phyloP scores from a whole-genome alignment of 1,140 invertebrate genomes.

The Ridgeia piscesae region DNA sequence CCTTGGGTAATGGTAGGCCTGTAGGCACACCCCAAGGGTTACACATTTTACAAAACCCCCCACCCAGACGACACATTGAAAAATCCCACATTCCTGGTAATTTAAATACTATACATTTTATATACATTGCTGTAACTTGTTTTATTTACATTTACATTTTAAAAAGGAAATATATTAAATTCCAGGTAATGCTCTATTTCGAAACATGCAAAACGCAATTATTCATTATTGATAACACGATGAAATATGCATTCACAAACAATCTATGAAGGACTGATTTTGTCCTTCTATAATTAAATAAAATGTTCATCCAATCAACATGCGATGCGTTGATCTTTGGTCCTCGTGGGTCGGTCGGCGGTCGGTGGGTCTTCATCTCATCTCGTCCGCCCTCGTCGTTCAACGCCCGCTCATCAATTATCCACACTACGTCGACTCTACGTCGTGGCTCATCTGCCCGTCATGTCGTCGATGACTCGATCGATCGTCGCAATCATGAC shows the following conservation, averaged over 20 bases:
- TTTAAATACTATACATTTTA: neutral
- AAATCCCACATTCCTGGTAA: neutral
- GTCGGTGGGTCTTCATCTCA: too few species aligned
- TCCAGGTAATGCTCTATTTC: neutral
- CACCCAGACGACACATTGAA: neutral
- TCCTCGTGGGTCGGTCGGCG: too few species aligned
- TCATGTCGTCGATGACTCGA: too few species aligned
- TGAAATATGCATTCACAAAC: neutral
- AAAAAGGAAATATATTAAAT: too few species aligned
- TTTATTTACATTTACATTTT: too few species aligned
- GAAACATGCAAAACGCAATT: neutral
- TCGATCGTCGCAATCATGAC: too few species aligned
- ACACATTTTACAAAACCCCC: neutral
- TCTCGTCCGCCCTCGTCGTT: too few species aligned
- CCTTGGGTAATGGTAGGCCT: neutral
- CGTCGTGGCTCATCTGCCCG: too few species aligned
- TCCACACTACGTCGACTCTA: too few species aligned
- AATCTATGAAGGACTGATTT: neutral
- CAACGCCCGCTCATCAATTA: too few species aligned
- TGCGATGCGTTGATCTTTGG: too few species aligned
- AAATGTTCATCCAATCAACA: neutral
- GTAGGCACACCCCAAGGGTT: neutral
- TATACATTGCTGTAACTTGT: too few species aligned
- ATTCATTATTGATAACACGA: neutral
- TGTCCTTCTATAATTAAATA: neutral